Base-by-base conservation (phyloP, 1,140 invertebrate species). In the Tribolium madens region DNA sequence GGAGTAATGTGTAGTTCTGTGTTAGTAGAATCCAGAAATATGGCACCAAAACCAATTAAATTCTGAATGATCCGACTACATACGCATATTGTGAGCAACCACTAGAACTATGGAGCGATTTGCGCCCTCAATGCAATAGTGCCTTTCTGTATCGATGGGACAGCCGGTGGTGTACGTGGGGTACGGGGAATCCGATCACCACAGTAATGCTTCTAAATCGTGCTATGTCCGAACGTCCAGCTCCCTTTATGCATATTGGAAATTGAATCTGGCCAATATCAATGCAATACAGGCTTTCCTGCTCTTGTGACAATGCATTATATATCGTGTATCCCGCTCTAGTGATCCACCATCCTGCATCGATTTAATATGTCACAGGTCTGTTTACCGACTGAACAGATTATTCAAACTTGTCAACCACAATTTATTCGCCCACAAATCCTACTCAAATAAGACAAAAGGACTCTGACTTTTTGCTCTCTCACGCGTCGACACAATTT, bases 241-340 rank as follows among this genome's bases (percentile, higher is more conserved):
- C 72, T 73, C 78, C 75, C 76, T 78, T 78, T 79, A 81, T 82
- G 81, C 83, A 84, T 84, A 84, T 84, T 83, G 83, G 81, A 84
- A 84, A 84, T 84, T 83, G 83, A 84, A 84, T 83, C 81, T 81
- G 79, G 80, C 80, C 83, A 83, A 83, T 82, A 78, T 74, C 80
- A 71, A 76, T 60, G 76, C 82, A 82, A 82, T 83, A 80, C 57
- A 64, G 57, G 81, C 81, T 70, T 78, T 79, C 82, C 77, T 80
- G 57, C 60, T 73, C 64, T 68, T 50, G 79, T 82, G 81, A 82
- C 81, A 81, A 80, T 81, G 81, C 80, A 83, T 31, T 82, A 82
- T 81, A 79, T 79, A 82, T 77, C 76, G 31, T 68, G 9, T 36
- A 33, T 53, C 79, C 76, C 76, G 70, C 78, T 78, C 79, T 75